Evolutionary conservation across 2,797 vertebrate genomes (phyloP).

Genomic region (Pseudocheirus occidentalis): DNA sequence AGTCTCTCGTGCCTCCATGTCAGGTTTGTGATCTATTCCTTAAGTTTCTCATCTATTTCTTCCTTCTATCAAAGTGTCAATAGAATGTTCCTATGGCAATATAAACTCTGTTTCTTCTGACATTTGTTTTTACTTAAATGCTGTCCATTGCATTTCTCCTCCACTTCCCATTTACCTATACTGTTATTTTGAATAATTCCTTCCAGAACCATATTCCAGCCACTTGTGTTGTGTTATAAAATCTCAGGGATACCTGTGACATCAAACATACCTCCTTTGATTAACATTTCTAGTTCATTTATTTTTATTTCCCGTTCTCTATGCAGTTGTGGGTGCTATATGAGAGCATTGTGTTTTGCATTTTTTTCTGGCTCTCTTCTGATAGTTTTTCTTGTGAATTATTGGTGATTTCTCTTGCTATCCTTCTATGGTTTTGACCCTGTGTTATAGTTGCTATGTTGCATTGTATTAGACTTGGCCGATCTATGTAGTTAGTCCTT

Average conservation of each 20-base stretch:
- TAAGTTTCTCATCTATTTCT: not conserved
- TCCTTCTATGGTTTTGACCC: not conserved
- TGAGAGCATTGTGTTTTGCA: not conserved
- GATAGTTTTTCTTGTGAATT: not conserved
- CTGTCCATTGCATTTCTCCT: not conserved
- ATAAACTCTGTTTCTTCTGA: not conserved
- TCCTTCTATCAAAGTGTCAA: not conserved
- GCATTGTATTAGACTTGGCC: not conserved
- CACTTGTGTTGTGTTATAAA: not conserved
- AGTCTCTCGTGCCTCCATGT: not conserved
- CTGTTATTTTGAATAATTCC: not conserved
- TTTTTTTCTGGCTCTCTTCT: not conserved
- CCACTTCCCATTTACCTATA: not conserved
- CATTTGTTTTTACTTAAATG: not conserved
- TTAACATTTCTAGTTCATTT: not conserved
- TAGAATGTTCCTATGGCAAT: not conserved
- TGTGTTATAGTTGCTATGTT: not conserved
- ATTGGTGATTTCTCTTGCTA: not conserved
- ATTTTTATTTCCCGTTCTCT: not conserved
- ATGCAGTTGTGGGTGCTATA: not conserved
- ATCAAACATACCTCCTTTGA: not conserved
- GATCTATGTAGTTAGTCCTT: not conserved
- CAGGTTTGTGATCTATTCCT: not conserved
- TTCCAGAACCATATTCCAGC: not conserved
- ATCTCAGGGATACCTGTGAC: not conserved